phyloP scores from a whole-genome alignment of 2,888 invertebrate genomes.

The Branchellion lobata region DNA sequence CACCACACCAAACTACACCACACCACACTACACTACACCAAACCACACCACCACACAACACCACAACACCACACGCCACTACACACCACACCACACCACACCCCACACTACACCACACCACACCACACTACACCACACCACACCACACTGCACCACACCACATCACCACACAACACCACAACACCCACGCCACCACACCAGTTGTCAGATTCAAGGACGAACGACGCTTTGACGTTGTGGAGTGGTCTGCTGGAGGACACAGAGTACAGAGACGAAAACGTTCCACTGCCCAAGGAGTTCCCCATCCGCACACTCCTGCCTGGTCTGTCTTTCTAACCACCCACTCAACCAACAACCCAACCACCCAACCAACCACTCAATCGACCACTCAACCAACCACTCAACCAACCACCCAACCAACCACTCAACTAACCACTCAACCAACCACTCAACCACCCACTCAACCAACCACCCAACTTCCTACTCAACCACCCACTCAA shows the following conservation, averaged over 20 bases:
- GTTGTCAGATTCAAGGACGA: conserved; percentile 43
- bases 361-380: not conserved
- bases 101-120: no score
- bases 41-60: no score
- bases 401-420: not conserved
- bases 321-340: conserved; percentile 21
- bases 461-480: not conserved
- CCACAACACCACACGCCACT: no score
- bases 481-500: not conserved
- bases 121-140: no score
- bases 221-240: conserved; percentile 39
- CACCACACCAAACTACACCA: no score
- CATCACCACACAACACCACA: no score
- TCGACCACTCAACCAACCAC: not conserved
- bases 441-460: not conserved
- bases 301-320: conserved; percentile 42
- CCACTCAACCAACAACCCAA: not conserved
- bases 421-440: not conserved
- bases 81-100: no score
- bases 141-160: no score
- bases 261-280: conserved; percentile 44
- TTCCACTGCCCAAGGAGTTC: conserved; percentile 43
- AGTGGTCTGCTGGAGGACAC: conserved; percentile 44
- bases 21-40: no score
- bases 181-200: not conserved